phyloP scores from a whole-genome alignment of 2,113 vertebrate species.

The Heterochromis multidens region DNA sequence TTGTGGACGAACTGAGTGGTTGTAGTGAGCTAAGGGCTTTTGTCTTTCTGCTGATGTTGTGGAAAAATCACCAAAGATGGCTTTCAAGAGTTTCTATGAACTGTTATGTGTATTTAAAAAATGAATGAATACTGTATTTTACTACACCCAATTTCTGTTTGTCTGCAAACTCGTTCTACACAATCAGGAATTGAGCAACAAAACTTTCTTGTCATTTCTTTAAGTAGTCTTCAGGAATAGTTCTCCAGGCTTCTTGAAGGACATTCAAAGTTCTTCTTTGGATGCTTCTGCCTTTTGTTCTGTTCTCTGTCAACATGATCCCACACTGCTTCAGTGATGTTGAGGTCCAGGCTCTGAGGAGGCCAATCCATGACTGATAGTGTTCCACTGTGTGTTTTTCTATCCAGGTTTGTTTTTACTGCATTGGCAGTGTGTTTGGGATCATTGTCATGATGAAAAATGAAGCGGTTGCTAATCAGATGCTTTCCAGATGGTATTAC shows the following conservation, averaged over 20 bases:
- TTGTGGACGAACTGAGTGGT: not conserved
- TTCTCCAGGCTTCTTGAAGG: not conserved
- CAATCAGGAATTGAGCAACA: not conserved
- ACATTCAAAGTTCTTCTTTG: not conserved
- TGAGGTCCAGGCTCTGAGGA: accelerated
- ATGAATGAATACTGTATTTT: not conserved
- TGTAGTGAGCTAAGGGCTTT: not conserved
- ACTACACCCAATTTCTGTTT: not conserved
- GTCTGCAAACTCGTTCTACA: not conserved
- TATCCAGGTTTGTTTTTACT: not conserved
- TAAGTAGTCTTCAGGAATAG: not conserved
- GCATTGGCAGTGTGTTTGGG: not conserved
- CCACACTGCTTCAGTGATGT: not conserved
- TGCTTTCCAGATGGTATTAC: not conserved
- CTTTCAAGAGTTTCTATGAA: not conserved
- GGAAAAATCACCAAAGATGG: not conserved
- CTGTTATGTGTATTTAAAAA: not conserved
- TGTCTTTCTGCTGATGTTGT: not conserved
- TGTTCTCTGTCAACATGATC: not conserved
- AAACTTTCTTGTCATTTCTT: not conserved
- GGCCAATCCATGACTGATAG: accelerated
- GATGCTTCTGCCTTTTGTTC: not conserved
- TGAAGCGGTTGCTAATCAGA: not conserved
- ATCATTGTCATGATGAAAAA: not conserved
- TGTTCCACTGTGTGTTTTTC: accelerated